A percentile compares a stretch with the other conserved stretches of the same genome.
Conservation (phyloP, 2,113 vertebrate species). For the Spea bombifrons region DNA sequence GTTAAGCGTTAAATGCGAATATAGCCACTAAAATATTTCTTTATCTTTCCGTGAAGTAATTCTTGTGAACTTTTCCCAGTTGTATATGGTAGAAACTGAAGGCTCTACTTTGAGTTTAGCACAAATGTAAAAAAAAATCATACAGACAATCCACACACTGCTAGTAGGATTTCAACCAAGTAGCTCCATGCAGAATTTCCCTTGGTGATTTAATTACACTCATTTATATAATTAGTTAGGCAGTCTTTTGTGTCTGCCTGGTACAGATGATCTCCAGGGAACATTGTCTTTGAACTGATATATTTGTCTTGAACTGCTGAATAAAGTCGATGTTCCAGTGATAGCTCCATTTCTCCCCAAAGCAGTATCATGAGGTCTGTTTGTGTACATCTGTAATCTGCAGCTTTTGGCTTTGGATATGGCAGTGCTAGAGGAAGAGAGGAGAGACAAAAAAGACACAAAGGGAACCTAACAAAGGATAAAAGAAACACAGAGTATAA, state of each 20-base stretch:
- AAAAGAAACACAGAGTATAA: not conserved
- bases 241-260: slow-evolving; percentile 33
- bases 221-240: slow-evolving; percentile 42
- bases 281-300: slow-evolving; percentile 31
- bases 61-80: not conserved
- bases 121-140: not conserved
- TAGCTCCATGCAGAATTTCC: slow-evolving; percentile 10
- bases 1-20: no score
- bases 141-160: not conserved
- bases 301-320: slow-evolving; percentile 32
- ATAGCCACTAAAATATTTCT: no score
- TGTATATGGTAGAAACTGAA: not conserved
- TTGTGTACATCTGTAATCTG: slow-evolving; percentile 36
- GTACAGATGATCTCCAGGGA: slow-evolving; percentile 31
- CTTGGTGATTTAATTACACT: slow-evolving; percentile 17
- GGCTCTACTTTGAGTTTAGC: not conserved
- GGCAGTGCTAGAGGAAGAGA: not conserved
- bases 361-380: slow-evolving; percentile 37
- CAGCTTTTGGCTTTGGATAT: slow-evolving; percentile 21
- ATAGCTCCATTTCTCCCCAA: slow-evolving; percentile 18
- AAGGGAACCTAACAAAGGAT: not conserved
- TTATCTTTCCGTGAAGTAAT: no score
- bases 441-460: slow-evolving; percentile 1
- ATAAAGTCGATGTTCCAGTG: slow-evolving; percentile 7
- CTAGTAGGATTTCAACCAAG: slow-evolving; percentile 12